phyloP scores from a whole-genome alignment of 1,140 invertebrate species.

The Ceratitis capitata region DNA sequence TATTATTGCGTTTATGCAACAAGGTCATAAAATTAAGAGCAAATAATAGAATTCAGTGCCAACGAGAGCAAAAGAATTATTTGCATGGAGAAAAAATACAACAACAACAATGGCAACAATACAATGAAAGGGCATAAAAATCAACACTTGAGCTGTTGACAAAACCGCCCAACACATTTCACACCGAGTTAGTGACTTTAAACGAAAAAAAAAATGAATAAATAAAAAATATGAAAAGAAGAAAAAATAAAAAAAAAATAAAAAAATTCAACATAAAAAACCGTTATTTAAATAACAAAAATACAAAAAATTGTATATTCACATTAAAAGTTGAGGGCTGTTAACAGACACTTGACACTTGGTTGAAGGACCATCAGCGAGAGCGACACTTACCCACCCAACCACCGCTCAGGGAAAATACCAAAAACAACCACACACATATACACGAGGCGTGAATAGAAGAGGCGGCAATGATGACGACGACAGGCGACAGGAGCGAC shows the following conservation, averaged over 20 bases:
- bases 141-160: conserved; percentile 36
- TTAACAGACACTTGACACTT: conserved; percentile 47
- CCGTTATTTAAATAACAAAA: neutral
- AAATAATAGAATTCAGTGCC: conserved; percentile 15
- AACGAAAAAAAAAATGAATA: neutral
- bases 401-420: neutral
- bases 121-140: neutral
- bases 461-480: conserved; percentile 6
- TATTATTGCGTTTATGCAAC: conserved; percentile 11
- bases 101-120: conserved; percentile 4
- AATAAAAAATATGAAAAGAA: neutral
- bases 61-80: neutral
- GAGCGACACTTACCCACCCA: neutral
- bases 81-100: neutral
- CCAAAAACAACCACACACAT: conserved; percentile 25
- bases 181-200: neutral
- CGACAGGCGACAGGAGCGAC: conserved; percentile 21
- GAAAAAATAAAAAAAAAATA: neutral
- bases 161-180: conserved; percentile 20
- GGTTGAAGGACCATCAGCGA: conserved; percentile 39
- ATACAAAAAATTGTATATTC: conserved; percentile 1
- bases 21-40: conserved; percentile 35
- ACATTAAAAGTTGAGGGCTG: conserved; percentile 43
- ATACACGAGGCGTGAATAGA: neutral
- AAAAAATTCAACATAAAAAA: conserved; percentile 25